phyloP scores from a whole-genome alignment of 2,888 invertebrate genomes.

The Cataglyphis cursor region DNA sequence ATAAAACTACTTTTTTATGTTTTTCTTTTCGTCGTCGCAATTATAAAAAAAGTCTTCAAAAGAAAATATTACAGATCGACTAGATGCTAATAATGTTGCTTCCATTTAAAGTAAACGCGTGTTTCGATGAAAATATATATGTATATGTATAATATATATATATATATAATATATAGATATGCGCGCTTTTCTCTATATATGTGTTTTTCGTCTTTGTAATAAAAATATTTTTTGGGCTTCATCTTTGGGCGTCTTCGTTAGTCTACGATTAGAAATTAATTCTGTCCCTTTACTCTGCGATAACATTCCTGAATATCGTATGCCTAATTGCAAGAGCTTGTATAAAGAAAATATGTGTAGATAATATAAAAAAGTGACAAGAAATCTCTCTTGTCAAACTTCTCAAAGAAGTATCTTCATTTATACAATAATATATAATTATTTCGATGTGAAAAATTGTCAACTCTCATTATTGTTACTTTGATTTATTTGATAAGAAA shows the following conservation, averaged over 20 bases:
- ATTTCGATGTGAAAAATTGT: not conserved
- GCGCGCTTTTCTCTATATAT: constrained; percentile 56
- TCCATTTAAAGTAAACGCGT: constrained; percentile 77
- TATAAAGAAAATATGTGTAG: not conserved
- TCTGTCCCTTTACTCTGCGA: constrained; percentile 60
- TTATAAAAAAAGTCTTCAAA: constrained; percentile 59
- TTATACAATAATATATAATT: not conserved
- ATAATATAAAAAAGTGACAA: not conserved
- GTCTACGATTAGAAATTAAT: constrained; percentile 76
- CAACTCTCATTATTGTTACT: not conserved
- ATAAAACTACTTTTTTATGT: constrained; percentile 61
- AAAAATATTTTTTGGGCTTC: constrained; percentile 84
- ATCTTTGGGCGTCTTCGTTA: constrained; percentile 83
- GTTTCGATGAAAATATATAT: constrained; percentile 74
- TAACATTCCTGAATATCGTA: constrained; percentile 47
- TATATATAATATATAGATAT: constrained; percentile 68
- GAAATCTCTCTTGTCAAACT: not conserved
- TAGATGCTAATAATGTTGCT: constrained; percentile 80
- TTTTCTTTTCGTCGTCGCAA: constrained; percentile 52
- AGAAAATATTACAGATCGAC: constrained; percentile 75
- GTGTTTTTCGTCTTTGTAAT: constrained; percentile 70
- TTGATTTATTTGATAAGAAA: constrained; percentile 17
- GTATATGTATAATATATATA: constrained; percentile 55
- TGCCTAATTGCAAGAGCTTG: constrained; percentile 1
- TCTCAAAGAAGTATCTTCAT: not conserved